phyloP scores from a whole-genome alignment of 2,888 invertebrate genomes.

The Pandemis corylana region DNA sequence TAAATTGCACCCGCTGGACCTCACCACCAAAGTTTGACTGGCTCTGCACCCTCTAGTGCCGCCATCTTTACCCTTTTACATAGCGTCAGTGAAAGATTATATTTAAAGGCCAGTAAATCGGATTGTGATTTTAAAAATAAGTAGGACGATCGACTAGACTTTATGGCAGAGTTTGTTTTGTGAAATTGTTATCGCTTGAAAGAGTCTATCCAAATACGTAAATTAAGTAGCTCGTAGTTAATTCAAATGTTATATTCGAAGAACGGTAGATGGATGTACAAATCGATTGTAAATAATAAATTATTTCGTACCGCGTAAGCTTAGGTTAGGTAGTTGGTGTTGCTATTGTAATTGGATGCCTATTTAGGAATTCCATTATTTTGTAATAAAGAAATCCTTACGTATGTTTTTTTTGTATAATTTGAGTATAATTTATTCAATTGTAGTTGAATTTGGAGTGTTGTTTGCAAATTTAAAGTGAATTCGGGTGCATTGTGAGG shows the following conservation, averaged over 20 bases:
- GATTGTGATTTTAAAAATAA: conserved; percentile 80
- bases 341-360: conserved; percentile 57
- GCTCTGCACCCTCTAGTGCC: conserved; percentile 54
- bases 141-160: conserved; percentile 59
- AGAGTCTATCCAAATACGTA: conserved; percentile 85
- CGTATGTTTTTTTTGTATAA: conserved; percentile 67
- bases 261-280: conserved; percentile 77
- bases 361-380: conserved; percentile 60
- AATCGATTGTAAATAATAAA: conserved; percentile 79
- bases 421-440: conserved; percentile 78
- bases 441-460: conserved; percentile 77
- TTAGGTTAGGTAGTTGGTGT: conserved; percentile 68
- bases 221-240: conserved; percentile 73
- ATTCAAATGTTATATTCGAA: conserved; percentile 65
- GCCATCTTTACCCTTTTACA: conserved; percentile 55
- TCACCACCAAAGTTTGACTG: conserved; percentile 89
- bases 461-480: conserved; percentile 68
- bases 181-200: conserved; percentile 79
- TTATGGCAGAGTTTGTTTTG: conserved; percentile 63
- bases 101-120: conserved; percentile 77
- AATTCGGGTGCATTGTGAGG: conserved; percentile 74
- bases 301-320: conserved; percentile 69
- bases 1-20: conserved; percentile 86
- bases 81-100: conserved; percentile 64
- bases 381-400: conserved; percentile 56